Evolutionary conservation across 2,113 vertebrate genomes (phyloP), one percentile per base, ranked within the genome.

Genomic region (Pelecanoides urinatrix): DNA sequence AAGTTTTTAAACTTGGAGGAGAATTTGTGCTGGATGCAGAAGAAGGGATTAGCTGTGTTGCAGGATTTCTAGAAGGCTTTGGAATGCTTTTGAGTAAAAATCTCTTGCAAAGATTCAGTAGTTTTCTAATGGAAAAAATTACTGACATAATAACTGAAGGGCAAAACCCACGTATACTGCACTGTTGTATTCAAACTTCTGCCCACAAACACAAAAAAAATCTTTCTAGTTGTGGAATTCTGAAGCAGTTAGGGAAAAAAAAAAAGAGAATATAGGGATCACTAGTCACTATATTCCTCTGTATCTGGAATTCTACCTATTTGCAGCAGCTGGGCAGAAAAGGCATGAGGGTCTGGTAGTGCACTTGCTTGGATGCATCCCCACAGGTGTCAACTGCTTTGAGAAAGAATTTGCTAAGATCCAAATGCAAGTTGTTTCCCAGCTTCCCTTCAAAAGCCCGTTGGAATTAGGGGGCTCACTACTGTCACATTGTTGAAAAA

Each of bases 21-120:
- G 34, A 71, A 59, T 56, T 84, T 74, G 29, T 83, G 50, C 38
- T 45, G 58, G 18, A 49, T 59, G 38, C 11, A 89, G 56, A 88
- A 78, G 67, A 71, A 75, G 25, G 15, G 5, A 26, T 76, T 71
- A 90, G 27, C 30, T 77, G 11, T 62, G 27, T 74, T 75, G 11
- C 21, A 56, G 50, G 10, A 13, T 44, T 76, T 86, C 52, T 84
- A 55, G 74, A 84, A 62, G 44, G 19, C 29, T 79, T 74, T 76
- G 47, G 67, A 59, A 93, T 45, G 44, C 21, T 92, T 95, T 34
- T 25, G 32, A 80, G 27, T 2, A 58, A 88, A 94, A 92, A 22
- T 4, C 3, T 59, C 42, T 89, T 80, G 42, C 27, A 82, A 86
- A 91, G 58, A 89, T 65, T 95, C 36, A 78, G 82, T 81, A 94